Conservation (phyloP, 2,797 vertebrate species). For the Hoplostethus mediterraneus region DNA sequence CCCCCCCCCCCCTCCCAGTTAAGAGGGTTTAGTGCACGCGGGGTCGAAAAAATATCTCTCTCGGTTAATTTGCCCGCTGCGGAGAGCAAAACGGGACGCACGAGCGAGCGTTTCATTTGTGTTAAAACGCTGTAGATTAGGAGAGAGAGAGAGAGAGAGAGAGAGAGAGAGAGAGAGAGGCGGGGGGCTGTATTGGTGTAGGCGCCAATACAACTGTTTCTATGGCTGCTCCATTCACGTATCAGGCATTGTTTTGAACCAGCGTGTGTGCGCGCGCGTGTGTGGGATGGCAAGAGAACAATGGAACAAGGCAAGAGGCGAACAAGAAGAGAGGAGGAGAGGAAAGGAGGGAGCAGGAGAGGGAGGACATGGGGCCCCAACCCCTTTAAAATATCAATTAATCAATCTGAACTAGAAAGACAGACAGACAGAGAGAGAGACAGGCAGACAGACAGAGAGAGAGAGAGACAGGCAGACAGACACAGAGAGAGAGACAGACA, state of each 20-base stretch:
- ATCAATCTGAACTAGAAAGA: conserved; percentile 10
- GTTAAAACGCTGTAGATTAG: not conserved
- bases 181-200: conserved; percentile 1
- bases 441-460: no score
- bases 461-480: not conserved
- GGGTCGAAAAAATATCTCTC: conserved; percentile 45
- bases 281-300: conserved; percentile 54
- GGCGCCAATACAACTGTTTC: conserved; percentile 55
- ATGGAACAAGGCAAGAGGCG: conserved; percentile 58
- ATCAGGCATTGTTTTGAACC: conserved; percentile 56
- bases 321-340: not conserved
- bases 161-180: not conserved
- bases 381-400: conserved; percentile 10
- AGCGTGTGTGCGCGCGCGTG: conserved; percentile 41
- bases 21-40: conserved; percentile 64
- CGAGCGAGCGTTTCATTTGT: conserved; percentile 34
- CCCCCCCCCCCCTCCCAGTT: conserved; percentile 27
- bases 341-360: not conserved
- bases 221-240: conserved; percentile 61
- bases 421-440: no score
- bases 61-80: conserved; percentile 48
- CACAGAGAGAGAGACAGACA: not conserved
- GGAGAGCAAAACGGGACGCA: conserved; percentile 23
- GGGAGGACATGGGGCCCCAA: not conserved
- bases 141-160: not conserved